Conservation (phyloP, 2,797 vertebrate genomes). For the Parotocinclus haroldoi region DNA sequence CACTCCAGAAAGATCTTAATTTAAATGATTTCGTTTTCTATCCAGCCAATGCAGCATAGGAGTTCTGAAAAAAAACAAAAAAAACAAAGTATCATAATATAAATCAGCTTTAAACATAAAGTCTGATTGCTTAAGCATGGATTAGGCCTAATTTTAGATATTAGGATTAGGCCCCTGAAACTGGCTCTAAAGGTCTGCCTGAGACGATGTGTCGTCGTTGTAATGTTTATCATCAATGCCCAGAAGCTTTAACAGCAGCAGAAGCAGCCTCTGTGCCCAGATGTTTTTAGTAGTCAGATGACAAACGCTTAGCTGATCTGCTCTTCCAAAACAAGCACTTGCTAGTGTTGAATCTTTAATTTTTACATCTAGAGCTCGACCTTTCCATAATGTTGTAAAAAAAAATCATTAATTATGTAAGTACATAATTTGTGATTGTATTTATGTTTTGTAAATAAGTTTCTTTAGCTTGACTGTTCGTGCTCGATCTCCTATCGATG, state of each 20-base stretch:
- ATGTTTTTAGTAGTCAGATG: slow-evolving; percentile 49
- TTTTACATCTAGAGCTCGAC: slow-evolving; percentile 38
- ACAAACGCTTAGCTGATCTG: slow-evolving; percentile 58
- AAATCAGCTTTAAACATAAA: too few species aligned
- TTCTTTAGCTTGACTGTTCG: slow-evolving; percentile 73
- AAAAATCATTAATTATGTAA: slow-evolving; percentile 52
- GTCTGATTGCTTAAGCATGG: neutral
- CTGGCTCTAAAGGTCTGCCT: neutral
- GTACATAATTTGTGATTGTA: slow-evolving; percentile 69
- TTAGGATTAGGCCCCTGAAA: too few species aligned
- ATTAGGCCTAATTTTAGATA: neutral
- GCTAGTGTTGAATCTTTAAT: slow-evolving; percentile 57
- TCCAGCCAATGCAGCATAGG: slow-evolving; percentile 21
- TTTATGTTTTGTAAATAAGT: slow-evolving; percentile 77
- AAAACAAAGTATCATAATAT: too few species aligned
- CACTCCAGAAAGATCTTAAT: slow-evolving; percentile 66
- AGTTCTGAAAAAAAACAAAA: neutral
- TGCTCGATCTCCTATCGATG: slow-evolving; percentile 49
- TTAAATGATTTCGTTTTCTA: slow-evolving; percentile 22
- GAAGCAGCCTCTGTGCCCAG: slow-evolving; percentile 17
- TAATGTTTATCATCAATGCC: slow-evolving; percentile 30
- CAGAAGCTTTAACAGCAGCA: slow-evolving; percentile 62
- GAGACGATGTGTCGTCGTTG: slow-evolving; percentile 51
- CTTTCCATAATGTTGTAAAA: slow-evolving; percentile 48
- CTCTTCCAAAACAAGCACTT: slow-evolving; percentile 65